phyloP scores from a whole-genome alignment of 1,140 invertebrate species.

The Drosophila kurseongensis region DNA sequence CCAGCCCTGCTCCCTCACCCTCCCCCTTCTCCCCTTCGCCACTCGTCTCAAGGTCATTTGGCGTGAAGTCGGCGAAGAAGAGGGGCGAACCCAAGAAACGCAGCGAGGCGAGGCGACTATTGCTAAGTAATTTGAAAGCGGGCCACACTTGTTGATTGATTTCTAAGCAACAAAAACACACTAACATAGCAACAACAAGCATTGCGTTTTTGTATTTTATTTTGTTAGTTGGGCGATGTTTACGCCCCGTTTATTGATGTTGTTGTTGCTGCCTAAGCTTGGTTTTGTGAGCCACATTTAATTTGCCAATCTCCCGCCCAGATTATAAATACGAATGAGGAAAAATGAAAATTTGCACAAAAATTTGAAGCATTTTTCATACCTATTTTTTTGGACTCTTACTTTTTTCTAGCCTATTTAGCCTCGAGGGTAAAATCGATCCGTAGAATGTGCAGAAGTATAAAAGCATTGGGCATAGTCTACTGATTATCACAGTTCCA shows the following conservation, averaged over 20 bases:
- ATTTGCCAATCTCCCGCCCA: slow-evolving; percentile 58
- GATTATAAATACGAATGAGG: slow-evolving; percentile 53
- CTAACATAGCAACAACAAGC: too few species aligned
- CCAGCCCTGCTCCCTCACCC: slow-evolving; percentile 20
- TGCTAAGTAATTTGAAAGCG: slow-evolving; percentile 69
- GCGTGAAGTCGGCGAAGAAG: slow-evolving; percentile 17
- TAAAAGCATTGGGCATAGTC: slow-evolving; percentile 44
- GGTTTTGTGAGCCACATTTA: slow-evolving; percentile 44
- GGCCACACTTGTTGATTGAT: slow-evolving; percentile 76
- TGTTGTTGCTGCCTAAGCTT: slow-evolving; percentile 25
- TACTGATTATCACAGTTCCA: slow-evolving; percentile 54
- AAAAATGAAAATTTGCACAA: slow-evolving; percentile 74
- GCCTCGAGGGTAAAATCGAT: slow-evolving; percentile 59
- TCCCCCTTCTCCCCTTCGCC: not conserved
- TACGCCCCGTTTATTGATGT: slow-evolving; percentile 56
- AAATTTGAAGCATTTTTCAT: slow-evolving; percentile 61
- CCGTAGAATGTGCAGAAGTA: slow-evolving; percentile 55
- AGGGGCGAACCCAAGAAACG: slow-evolving; percentile 43
- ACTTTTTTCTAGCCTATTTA: slow-evolving; percentile 74
- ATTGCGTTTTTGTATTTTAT: slow-evolving; percentile 53
- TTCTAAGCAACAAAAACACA: slow-evolving; percentile 36
- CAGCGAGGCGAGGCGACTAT: slow-evolving; percentile 62
- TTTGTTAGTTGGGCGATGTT: slow-evolving; percentile 33
- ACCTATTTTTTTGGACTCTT: slow-evolving; percentile 30
- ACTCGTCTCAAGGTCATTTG: slow-evolving; percentile 62